Percentiles rank a stretch among this genome's conserved stretches.
Conservation (phyloP, 2,888 invertebrate species). For the Thumatha senex region DNA sequence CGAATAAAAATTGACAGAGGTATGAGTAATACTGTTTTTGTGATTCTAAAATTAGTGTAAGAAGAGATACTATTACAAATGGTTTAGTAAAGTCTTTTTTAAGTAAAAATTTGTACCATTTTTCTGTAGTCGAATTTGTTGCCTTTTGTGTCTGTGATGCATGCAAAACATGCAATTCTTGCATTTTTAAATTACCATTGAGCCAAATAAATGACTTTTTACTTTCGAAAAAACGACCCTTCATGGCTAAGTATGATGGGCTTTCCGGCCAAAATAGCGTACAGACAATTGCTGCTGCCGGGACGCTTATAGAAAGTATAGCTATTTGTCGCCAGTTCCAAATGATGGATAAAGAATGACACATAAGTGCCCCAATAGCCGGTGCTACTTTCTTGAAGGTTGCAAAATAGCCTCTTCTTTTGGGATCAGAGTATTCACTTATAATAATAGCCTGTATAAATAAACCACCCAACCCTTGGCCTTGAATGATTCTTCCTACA, state of each 20-base stretch:
- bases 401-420: constrained; percentile 47
- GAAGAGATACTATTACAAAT: constrained; percentile 27
- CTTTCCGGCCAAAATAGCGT: constrained; percentile 52
- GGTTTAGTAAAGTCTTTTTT: constrained; percentile 45
- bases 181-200: constrained; percentile 36
- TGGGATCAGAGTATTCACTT: constrained; percentile 47
- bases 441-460: constrained; percentile 41
- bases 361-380: constrained; percentile 39
- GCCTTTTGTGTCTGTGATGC: constrained; percentile 26
- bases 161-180: constrained; percentile 38
- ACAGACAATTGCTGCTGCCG: constrained; percentile 27
- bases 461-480: constrained; percentile 40
- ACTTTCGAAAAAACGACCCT: constrained; percentile 46
- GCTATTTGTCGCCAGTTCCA: constrained; percentile 50
- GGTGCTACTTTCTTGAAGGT: constrained; percentile 39
- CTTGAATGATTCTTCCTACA: constrained; percentile 45
- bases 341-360: constrained; percentile 42
- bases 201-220: constrained; percentile 44
- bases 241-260: constrained; percentile 47
- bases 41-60: constrained; percentile 40
- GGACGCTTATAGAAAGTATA: constrained; percentile 22
- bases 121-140: constrained; percentile 4
- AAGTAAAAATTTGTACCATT: constrained; percentile 22
- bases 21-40: too few relatives aligned
- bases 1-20: too few relatives aligned